A percentile compares a stretch with the other conserved stretches of the same genome.
Conservation (phyloP, 2,888 invertebrate species). For the Caenorhabditis afra region DNA sequence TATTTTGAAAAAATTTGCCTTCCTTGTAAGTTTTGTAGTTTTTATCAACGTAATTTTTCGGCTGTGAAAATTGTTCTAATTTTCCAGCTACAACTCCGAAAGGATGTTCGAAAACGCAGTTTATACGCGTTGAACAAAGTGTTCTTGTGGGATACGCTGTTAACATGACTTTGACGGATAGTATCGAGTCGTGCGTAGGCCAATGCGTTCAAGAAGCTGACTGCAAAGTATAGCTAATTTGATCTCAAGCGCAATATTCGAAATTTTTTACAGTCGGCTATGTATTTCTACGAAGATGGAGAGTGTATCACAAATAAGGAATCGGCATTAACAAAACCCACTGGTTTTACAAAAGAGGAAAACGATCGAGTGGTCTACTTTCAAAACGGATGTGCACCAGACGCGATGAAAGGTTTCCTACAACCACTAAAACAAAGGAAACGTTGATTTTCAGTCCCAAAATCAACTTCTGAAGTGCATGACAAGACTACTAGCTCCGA, state of each 20-base stretch:
- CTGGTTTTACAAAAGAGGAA: slow-evolving; percentile 64
- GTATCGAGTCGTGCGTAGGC: slow-evolving; percentile 76
- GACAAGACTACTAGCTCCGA: no score
- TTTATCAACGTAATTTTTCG: not conserved
- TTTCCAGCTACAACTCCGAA: slow-evolving; percentile 69
- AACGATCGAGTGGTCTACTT: slow-evolving; percentile 77
- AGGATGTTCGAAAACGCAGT: slow-evolving; percentile 72
- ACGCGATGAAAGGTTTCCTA: slow-evolving; percentile 4
- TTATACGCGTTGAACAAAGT: slow-evolving; percentile 78
- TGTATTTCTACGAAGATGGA: slow-evolving; percentile 80
- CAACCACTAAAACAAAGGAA: no score
- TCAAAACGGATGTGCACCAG: slow-evolving; percentile 75
- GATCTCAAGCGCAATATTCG: no score
- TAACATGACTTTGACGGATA: slow-evolving; percentile 69
- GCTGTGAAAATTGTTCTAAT: not conserved
- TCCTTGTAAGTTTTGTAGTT: slow-evolving; percentile 60
- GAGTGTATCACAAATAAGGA: slow-evolving; percentile 80
- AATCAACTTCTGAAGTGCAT: no score
- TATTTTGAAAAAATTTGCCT: slow-evolving; percentile 80
- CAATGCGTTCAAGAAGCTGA: slow-evolving; percentile 73
- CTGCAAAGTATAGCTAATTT: slow-evolving; percentile 71
- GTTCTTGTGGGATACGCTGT: slow-evolving; percentile 78
- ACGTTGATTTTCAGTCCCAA: no score
- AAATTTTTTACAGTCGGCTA: slow-evolving; percentile 77
- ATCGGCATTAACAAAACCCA: slow-evolving; percentile 72